These are phyloP conservation scores for Psittacula derbiana DNA, from an alignment of 2,797 vertebrate genomes.

Conservation along the genomic window DNA sequence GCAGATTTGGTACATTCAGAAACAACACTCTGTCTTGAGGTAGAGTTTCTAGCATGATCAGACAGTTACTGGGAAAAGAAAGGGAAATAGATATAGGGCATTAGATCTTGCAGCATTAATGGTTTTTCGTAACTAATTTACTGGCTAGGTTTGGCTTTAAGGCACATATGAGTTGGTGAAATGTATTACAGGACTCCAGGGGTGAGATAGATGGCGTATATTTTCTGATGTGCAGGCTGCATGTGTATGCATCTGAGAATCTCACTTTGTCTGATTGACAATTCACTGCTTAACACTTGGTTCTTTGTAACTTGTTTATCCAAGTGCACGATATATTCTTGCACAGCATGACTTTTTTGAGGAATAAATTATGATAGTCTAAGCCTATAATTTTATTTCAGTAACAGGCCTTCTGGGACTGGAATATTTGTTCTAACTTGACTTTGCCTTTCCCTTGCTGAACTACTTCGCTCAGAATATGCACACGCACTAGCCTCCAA, in stretches of 20 bases:
- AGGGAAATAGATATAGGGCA: background rate
- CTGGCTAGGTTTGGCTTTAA: background rate
- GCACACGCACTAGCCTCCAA: background rate
- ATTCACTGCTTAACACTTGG: background rate
- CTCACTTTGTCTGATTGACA: background rate
- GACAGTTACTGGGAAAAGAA: background rate
- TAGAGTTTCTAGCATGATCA: background rate
- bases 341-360: background rate
- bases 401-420: conserved; percentile 13
- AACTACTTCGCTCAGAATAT: background rate
- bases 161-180: background rate
- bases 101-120: background rate
- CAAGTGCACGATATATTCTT: conserved; percentile 30
- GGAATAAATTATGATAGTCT: conserved; percentile 24
- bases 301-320: conserved; percentile 35
- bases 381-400: conserved; percentile 52
- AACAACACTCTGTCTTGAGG: background rate
- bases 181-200: background rate
- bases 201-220: background rate
- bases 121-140: background rate
- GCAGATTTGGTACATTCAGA: background rate
- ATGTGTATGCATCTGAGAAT: background rate
- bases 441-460: background rate
- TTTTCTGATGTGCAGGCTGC: background rate
- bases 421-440: conserved; percentile 40